Base-by-base conservation (phyloP, 2,797 vertebrate species). In the Epinephelus malabaricus region DNA sequence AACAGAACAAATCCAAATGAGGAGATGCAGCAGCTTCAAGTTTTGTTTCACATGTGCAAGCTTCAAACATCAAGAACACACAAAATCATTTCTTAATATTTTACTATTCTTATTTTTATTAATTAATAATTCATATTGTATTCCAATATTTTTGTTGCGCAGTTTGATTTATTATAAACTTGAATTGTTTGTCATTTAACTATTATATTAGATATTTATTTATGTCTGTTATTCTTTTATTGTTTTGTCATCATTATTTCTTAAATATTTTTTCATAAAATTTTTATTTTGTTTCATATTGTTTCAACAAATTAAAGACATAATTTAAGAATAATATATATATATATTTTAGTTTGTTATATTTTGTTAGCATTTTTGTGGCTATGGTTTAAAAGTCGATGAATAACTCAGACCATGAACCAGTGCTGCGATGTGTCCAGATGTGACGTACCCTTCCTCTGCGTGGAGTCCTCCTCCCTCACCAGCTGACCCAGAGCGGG, bases 401-500 rank as follows among this genome's bases (percentile, higher is more conserved):
- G 1, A 34, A 46, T 46, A 14, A 14, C 1, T 14, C 15, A 38
- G 18, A 46, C 2, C 55, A 38, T 49, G 23, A 8, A 18, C 17
- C 18, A n/a, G 49, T 3, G 2, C 7, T 60, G 25, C 4, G 1
- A 3, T 8, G n/a, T 53, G 15, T 18, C 8, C 21, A 21, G 5
- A 3, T 18, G 23, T 19, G 38, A 38, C 50, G 0, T 75, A 94
- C 94, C 89, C 92, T 88, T 96, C 59, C 90, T 94, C 66, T 86
- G 88, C 1, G 58, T 68, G 46, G 85, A 58, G 23, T 91, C 81
- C 43, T 95, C 87, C 30, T 93, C 93, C 59, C 27, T 72, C 18
- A 95, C 92, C 81, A 92, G 86, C 82, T 92, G 94, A 47, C 95
- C 95, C 38, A 84, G 74, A 19, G 88, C 81, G 0, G 95, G 91